phyloP scores from a whole-genome alignment of 1,140 invertebrate species.

The Drosophila baimaii region DNA sequence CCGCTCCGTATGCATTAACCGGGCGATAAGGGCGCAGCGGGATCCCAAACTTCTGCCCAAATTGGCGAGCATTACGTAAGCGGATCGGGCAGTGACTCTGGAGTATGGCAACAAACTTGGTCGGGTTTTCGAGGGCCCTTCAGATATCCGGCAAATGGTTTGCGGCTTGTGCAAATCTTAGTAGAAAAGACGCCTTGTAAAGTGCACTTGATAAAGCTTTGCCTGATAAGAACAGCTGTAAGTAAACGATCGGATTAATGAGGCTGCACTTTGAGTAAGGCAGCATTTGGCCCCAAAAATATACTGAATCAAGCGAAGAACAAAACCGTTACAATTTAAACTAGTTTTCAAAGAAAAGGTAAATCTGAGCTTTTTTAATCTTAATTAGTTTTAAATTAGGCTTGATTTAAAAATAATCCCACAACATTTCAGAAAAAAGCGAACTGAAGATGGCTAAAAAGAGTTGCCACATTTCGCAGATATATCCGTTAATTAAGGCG shows the following conservation, averaged over 20 bases:
- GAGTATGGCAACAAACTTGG: slow-evolving; percentile 36
- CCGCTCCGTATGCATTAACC: slow-evolving; percentile 79
- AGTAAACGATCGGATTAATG: slow-evolving; percentile 25
- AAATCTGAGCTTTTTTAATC: too few species aligned
- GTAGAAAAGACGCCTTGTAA: slow-evolving; percentile 28
- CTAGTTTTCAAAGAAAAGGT: too few species aligned
- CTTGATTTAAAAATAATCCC: too few species aligned
- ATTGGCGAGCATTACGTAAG: slow-evolving; percentile 65
- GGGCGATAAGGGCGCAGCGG: slow-evolving; percentile 17
- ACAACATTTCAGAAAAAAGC: too few species aligned
- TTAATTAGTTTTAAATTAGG: too few species aligned
- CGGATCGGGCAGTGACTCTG: slow-evolving; percentile 23
- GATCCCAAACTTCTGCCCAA: slow-evolving; percentile 15
- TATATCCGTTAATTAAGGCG: slow-evolving; percentile 1
- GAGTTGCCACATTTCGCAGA: not conserved
- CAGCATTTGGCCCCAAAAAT: not conserved
- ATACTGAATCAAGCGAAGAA: not conserved
- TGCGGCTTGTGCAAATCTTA: slow-evolving; percentile 28
- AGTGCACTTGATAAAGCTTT: slow-evolving; percentile 29
- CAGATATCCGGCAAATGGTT: slow-evolving; percentile 20
- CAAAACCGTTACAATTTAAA: not conserved
- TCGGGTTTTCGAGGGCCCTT: slow-evolving; percentile 48
- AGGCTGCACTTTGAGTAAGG: not conserved
- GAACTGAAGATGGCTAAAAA: not conserved
- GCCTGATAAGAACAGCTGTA: slow-evolving; percentile 45